A percentile compares a stretch with the other conserved stretches of the same genome.
phyloP scores from a whole-genome alignment of 2,113 vertebrate species.

The Marmota flaviventris region DNA sequence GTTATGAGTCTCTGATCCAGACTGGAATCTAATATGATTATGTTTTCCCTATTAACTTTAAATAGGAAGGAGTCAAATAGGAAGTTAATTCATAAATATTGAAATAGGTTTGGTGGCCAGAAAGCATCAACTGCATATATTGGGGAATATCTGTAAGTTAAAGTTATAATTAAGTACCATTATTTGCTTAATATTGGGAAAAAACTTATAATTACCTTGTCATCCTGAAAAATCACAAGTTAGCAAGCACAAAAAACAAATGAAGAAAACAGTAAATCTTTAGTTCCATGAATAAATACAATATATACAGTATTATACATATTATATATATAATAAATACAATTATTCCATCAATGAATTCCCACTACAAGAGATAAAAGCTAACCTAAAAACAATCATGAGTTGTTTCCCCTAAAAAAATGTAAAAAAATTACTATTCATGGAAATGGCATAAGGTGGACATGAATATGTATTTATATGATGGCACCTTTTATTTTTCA shows the following conservation, averaged over 20 bases:
- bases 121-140: background rate
- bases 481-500: constrained; percentile 31
- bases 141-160: background rate
- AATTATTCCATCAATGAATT: constrained; percentile 31
- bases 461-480: background rate
- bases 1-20: background rate
- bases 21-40: background rate
- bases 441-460: background rate
- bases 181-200: constrained; percentile 38
- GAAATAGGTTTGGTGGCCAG: background rate
- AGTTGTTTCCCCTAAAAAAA: constrained; percentile 5
- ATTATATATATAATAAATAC: too few relatives aligned
- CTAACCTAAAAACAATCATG: constrained; percentile 62
- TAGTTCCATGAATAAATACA: constrained; percentile 65
- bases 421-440: constrained; percentile 27
- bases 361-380: constrained; percentile 68
- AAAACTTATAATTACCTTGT: constrained; percentile 93
- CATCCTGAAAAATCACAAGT: constrained; percentile 92
- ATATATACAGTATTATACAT: too few relatives aligned
- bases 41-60: background rate
- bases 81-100: constrained; percentile 5
- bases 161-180: constrained; percentile 46
- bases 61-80: background rate
- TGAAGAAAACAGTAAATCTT: constrained; percentile 81
- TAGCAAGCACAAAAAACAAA: constrained; percentile 87